Evolutionary conservation across 2,888 invertebrate species (phyloP).

Genomic region (Smittia sp.): DNA sequence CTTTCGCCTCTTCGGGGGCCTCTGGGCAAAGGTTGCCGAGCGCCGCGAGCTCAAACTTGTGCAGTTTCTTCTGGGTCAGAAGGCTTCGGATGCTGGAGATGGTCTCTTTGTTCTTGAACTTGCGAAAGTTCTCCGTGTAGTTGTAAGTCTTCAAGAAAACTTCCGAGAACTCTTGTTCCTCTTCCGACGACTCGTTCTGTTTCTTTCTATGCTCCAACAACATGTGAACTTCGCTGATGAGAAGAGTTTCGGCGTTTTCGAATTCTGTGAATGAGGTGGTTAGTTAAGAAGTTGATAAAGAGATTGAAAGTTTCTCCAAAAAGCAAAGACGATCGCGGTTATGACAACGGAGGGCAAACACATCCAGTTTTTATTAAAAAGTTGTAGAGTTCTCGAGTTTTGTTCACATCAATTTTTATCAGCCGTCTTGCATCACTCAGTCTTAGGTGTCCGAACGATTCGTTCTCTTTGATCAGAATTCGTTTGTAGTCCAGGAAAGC

Average conservation of each 20-base stretch:
- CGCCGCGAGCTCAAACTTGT: constrained; percentile 97
- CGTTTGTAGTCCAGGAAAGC: constrained; percentile 77
- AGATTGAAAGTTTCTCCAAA: neutral
- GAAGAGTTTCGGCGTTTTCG: constrained; percentile 94
- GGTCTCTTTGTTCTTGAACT: constrained; percentile 97
- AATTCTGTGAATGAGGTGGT: too few relatives aligned
- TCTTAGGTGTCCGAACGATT: constrained; percentile 69
- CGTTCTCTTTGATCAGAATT: constrained; percentile 70
- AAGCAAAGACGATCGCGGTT: neutral
- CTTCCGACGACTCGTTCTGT: constrained; percentile 97
- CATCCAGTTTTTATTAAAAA: constrained; percentile 70
- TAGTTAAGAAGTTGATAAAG: too few relatives aligned
- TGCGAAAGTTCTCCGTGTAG: constrained; percentile 93
- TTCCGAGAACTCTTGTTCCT: constrained; percentile 97
- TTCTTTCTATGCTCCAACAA: constrained; percentile 93
- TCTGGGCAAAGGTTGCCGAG: constrained; percentile 98
- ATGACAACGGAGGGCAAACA: constrained; percentile 60
- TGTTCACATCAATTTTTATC: constrained; percentile 91
- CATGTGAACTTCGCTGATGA: constrained; percentile 96
- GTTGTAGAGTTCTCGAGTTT: constrained; percentile 83
- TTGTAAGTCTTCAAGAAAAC: constrained; percentile 97
- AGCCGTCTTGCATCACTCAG: constrained; percentile 78
- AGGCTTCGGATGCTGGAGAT: constrained; percentile 93
- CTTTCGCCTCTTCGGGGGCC: constrained; percentile 97
- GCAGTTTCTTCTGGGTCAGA: constrained; percentile 89